phyloP scores from a whole-genome alignment of 2,797 vertebrate species.

The Amphiprion clarkii region DNA sequence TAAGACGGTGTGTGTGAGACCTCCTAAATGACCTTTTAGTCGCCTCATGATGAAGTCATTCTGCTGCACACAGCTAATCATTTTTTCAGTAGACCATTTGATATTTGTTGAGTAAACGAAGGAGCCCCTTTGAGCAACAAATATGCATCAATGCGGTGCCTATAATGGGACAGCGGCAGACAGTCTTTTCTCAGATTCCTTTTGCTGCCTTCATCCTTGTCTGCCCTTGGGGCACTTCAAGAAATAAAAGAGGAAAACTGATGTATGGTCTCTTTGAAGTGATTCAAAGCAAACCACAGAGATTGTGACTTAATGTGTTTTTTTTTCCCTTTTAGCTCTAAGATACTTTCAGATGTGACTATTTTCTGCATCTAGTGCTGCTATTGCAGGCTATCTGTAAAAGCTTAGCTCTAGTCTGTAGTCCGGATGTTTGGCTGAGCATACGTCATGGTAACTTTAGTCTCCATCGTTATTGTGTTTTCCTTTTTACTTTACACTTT shows the following conservation, averaged over 20 bases:
- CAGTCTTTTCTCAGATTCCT: slow-evolving; percentile 55
- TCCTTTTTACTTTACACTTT: slow-evolving; percentile 12
- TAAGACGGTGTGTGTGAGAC: slow-evolving; percentile 32
- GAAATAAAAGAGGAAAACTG: slow-evolving; percentile 66
- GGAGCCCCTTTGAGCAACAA: slow-evolving; percentile 57
- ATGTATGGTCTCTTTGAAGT: slow-evolving; percentile 76
- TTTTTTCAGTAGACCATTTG: slow-evolving; percentile 61
- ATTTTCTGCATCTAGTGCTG: slow-evolving; percentile 26
- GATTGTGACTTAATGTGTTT: slow-evolving; percentile 62
- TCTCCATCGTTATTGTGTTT: background rate
- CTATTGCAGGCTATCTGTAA: slow-evolving; percentile 2
- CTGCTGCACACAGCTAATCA: slow-evolving; percentile 51
- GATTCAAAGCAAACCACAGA: slow-evolving; percentile 70
- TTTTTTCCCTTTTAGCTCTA: slow-evolving; percentile 42
- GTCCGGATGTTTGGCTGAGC: background rate
- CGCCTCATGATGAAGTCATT: slow-evolving; percentile 33
- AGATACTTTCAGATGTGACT: slow-evolving; percentile 46
- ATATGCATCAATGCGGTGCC: slow-evolving; percentile 47
- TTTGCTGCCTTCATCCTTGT: slow-evolving; percentile 55
- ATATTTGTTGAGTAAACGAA: slow-evolving; percentile 72
- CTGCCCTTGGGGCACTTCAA: slow-evolving; percentile 50
- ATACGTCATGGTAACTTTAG: background rate
- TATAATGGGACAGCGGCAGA: slow-evolving; percentile 51
- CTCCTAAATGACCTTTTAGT: slow-evolving; percentile 37
- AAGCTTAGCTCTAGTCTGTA: slow-evolving; percentile 1